These are phyloP conservation scores for Drosophila yooni DNA, from an alignment of 2,888 invertebrate species.

Conservation along the genomic window DNA sequence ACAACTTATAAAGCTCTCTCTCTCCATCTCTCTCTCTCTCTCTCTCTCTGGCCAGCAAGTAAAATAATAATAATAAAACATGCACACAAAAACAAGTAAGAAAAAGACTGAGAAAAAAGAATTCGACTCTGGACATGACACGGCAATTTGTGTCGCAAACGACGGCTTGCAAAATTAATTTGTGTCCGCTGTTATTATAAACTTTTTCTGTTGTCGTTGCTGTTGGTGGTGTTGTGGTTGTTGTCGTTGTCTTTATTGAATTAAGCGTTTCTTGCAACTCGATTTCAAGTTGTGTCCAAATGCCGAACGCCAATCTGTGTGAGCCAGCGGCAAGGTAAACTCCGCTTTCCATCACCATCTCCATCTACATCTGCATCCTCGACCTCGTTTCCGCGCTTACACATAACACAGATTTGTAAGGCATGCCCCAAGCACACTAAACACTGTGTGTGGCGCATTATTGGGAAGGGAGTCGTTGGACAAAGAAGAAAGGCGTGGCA, in stretches of 20 bases:
- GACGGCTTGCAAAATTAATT: slow-evolving; percentile 78
- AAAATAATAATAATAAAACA: slow-evolving; percentile 43
- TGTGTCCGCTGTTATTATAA: slow-evolving; percentile 77
- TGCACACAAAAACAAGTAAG: slow-evolving; percentile 12
- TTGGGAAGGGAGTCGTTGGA: slow-evolving; percentile 1
- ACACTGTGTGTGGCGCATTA: slow-evolving; percentile 39
- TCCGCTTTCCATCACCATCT: slow-evolving; percentile 6
- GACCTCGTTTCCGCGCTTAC: slow-evolving; percentile 7
- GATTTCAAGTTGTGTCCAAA: slow-evolving; percentile 75
- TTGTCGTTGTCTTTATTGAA: slow-evolving; percentile 65
- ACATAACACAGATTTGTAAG: not conserved
- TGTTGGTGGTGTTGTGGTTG: slow-evolving; percentile 33
- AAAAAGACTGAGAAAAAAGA: slow-evolving; percentile 39
- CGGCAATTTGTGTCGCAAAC: slow-evolving; percentile 76
- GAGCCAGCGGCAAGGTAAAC: slow-evolving; percentile 65
- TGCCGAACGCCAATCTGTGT: slow-evolving; percentile 45
- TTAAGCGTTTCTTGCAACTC: slow-evolving; percentile 66
- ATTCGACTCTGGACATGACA: slow-evolving; percentile 75
- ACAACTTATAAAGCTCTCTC: slow-evolving; percentile 34
- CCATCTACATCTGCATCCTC: not conserved
- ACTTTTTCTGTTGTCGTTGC: slow-evolving; percentile 44
- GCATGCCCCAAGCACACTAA: slow-evolving; percentile 16
- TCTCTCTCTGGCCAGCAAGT: slow-evolving; percentile 24
- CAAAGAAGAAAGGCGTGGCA: slow-evolving; percentile 27
- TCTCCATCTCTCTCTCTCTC: slow-evolving; percentile 10